Evolutionary conservation across 1,140 invertebrate genomes (phyloP), one percentile per base, ranked within the genome.

Genomic region (Monochamus saltuarius): DNA sequence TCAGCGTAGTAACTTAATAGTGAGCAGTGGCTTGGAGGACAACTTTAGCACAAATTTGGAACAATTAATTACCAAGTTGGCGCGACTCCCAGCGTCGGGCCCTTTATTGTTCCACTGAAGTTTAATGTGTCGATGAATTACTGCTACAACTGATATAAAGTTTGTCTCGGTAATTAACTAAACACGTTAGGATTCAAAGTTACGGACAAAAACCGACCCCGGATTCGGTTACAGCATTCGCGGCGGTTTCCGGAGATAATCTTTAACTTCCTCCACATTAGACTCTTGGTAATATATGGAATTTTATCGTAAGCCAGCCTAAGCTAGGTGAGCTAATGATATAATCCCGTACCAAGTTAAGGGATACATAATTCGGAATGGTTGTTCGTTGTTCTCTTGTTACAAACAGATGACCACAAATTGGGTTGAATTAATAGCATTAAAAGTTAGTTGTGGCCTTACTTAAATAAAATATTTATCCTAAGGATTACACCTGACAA

Each of bases 91-190:
- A 17, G 43, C 16, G 22, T 19, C 16, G 43, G n/a, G 22, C 16
- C 43, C 43, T 46, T 46, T 46, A 46, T 46, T 46, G 43, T 46
- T 46, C n/a, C 43, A 19, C 16, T 46, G 43, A 14, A 46, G 43
- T 46, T 46, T 46, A 46, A 46, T 46, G 43, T 46, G 43, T 46
- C 43, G 43, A 46, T 46, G 43, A 46, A 46, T 46, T 46, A 46
- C 43, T 16, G 43, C 43, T 46, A 46, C 10, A 46, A 46, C 43
- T 46, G 43, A 46, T 46, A 46, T 13, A 46, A 46, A 46, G 43
- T 46, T 46, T 46, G 43, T 46, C 17, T 46, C 43, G 10, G 43
- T 46, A 46, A 46, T 46, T 46, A 46, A 46, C 43, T 46, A 46
- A 46, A 46, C 43, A 46, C 22, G 43, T 46, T 19, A 17, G 43